phyloP scores from a whole-genome alignment of 2,113 vertebrate genomes.

The Gallinago media region DNA sequence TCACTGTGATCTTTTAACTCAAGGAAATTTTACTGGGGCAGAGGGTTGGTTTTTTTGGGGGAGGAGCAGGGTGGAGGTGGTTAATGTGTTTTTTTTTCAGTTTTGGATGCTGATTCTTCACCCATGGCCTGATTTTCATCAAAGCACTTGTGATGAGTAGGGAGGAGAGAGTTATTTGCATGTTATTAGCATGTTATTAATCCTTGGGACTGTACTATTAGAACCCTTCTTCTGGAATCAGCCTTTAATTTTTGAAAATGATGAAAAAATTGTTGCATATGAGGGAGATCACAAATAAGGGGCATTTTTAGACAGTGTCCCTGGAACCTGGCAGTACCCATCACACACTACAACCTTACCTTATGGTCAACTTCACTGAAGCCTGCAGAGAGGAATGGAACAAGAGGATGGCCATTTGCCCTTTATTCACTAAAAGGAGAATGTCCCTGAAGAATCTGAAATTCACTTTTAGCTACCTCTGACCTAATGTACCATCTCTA shows the following conservation, averaged over 20 bases:
- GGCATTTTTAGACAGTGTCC: not conserved
- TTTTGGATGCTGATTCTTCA: not conserved
- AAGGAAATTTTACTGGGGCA: not conserved
- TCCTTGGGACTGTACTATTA: not conserved
- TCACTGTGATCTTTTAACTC: not conserved
- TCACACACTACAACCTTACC: not conserved
- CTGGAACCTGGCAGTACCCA: not conserved
- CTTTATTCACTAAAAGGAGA: conserved; percentile 35
- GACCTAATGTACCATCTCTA: conserved; percentile 38
- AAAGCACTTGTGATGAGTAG: not conserved
- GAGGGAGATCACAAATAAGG: not conserved
- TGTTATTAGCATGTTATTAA: not conserved
- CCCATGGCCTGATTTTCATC: not conserved
- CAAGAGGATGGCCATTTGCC: conserved; percentile 29
- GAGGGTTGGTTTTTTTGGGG: fast-evolving
- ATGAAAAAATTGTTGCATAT: not conserved
- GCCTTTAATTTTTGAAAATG: not conserved
- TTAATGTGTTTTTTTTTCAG: not conserved
- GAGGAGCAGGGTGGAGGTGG: fast-evolving
- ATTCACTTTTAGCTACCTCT: conserved; percentile 25
- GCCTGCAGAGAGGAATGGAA: conserved; percentile 33
- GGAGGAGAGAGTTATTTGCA: not conserved
- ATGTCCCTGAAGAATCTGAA: conserved; percentile 9
- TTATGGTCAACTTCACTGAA: conserved; percentile 34
- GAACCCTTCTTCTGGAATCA: not conserved